Base-by-base conservation (phyloP, 2,797 vertebrate genomes). In the Allobates femoralis region DNA sequence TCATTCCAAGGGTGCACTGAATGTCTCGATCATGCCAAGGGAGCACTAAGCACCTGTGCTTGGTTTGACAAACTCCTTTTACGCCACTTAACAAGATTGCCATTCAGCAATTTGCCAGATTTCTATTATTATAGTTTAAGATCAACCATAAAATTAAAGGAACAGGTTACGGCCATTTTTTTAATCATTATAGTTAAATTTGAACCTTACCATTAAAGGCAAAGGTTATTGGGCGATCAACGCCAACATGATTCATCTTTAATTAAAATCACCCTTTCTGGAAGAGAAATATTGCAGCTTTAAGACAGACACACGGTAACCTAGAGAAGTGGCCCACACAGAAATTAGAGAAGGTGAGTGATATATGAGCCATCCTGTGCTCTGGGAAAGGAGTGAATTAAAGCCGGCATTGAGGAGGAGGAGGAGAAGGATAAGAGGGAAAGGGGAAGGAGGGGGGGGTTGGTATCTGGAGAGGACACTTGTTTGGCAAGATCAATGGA, bases 341-440 rank as follows among this genome's bases (percentile, higher is more conserved):
- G 86, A 88, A 85, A 88, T 77, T n/a, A 75, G 86, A 88, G 86
- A 88, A 88, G 86, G 86, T 88, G 86, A 88, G 60, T 85, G 86
- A 88, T 88, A 88, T 85, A 88, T 81, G 86, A 88, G 67, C 46
- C 67, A 32, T 67, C 69, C 77, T 85, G 76, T 74, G 82, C 86
- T 51, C 69, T 84, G 86, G 86, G 77, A 85, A 86, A 84, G 82
- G 66, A 85, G 82, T 80, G 86, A 88, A 88, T 88, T 85, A 81
- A 87, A 81, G 50, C 67, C 46, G 81, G 81, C 79, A 76, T 66
- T 71, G 37, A 73, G 76, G 75, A 84, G 81, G 86, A 87, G 81
- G 50, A 87, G 71, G 51, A 86, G 64, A 6, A 80, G 71, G 56
- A 85, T 55, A 82, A 83, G 82, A 81, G 58, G 82, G 56, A 62